A percentile compares a stretch with the other conserved stretches of the same genome.
Evolutionary conservation across 2,797 vertebrate species (phyloP).

Genomic region (Lutjanus argentimaculatus): DNA sequence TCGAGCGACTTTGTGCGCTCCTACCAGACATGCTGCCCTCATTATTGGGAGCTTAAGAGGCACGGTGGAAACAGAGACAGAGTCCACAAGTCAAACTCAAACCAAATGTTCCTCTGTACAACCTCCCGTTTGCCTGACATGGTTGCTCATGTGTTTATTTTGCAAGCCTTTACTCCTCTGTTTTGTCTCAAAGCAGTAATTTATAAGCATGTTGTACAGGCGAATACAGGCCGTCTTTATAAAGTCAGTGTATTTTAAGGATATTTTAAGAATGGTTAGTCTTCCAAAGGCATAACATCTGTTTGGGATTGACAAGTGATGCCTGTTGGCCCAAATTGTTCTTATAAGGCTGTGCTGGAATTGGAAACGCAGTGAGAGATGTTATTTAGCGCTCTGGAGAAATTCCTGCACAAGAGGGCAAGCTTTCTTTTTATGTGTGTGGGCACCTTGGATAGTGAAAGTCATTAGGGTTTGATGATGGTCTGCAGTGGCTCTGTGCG

Average conservation of each 20-base stretch:
- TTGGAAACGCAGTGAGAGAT: conserved; percentile 21
- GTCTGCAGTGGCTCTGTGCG: conserved; percentile 15
- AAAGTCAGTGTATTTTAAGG: conserved; percentile 30
- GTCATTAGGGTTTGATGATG: conserved; percentile 31
- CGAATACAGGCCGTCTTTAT: conserved; percentile 6
- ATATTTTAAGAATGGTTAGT: conserved; percentile 38
- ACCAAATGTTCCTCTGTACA: conserved; percentile 60
- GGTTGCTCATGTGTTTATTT: conserved; percentile 36
- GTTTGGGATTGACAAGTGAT: conserved; percentile 50
- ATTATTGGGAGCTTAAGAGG: conserved; percentile 51
- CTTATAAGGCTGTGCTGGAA: conserved; percentile 23
- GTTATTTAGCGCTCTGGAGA: conserved; percentile 20
- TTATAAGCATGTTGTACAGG: conserved; percentile 19
- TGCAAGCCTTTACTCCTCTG: conserved; percentile 20
- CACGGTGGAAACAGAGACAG: conserved; percentile 23
- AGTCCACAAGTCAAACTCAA: conserved; percentile 51
- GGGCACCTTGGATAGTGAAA: conserved; percentile 25
- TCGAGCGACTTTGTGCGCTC: conserved; percentile 21
- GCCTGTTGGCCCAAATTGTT: conserved; percentile 26
- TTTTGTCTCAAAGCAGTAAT: conserved; percentile 51
- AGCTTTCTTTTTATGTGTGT: conserved; percentile 27
- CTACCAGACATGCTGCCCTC: conserved; percentile 44
- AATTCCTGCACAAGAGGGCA: conserved; percentile 27
- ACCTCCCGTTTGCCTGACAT: conserved; percentile 32
- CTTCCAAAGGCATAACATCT: conserved; percentile 46